Evolutionary conservation across 2,888 invertebrate genomes (phyloP), one percentile per base, ranked within the genome.

Genomic region (Acanthosepion pharaonis): DNA sequence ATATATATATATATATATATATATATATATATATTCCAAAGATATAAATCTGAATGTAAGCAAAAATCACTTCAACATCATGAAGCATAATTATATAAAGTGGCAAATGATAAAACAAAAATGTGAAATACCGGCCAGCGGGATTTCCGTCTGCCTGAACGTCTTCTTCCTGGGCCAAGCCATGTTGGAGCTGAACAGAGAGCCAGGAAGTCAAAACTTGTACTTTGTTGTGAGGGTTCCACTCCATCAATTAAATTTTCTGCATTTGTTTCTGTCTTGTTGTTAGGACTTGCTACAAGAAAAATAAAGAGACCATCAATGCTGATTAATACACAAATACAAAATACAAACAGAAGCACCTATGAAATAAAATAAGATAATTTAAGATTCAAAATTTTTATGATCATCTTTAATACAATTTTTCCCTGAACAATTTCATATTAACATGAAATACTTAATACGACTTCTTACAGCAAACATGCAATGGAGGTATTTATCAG

Each of bases 101-200:
- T 23, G 93, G 8, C 23, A 33, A 92, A 23, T 8, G 8, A 25
- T 25, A n/a, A 92, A 49, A 92, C 15, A 93, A 49, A 93, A n/a
- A 53, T 25, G 15, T 93, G 78, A 93, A 64, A 55, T 64, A 94
- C 94, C 94, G 55, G 94, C 94, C 94, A 94, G 48, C 94, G 55
- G 33, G 96, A 95, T 93, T 96, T 95, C 48, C 94, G 51, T 51
- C 96, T 94, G 78, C 96, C 94, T 20, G 96, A 96, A 94, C 96
- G 96, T 64, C 96, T 95, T 93, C 96, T 95, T 92, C 96, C 96
- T 49, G 96, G 96, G 11, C 96, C 96, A n/a, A 97, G 96, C 97
- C 97, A 97, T 6, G 96, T 96, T 5, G 97, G 96, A 18, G 96
- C 96, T 95, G 96, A 97, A 95, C 97, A 97, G 42, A 97, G 95